Conservation (phyloP, 2,888 invertebrate genomes). For the Craniophora ligustri region DNA sequence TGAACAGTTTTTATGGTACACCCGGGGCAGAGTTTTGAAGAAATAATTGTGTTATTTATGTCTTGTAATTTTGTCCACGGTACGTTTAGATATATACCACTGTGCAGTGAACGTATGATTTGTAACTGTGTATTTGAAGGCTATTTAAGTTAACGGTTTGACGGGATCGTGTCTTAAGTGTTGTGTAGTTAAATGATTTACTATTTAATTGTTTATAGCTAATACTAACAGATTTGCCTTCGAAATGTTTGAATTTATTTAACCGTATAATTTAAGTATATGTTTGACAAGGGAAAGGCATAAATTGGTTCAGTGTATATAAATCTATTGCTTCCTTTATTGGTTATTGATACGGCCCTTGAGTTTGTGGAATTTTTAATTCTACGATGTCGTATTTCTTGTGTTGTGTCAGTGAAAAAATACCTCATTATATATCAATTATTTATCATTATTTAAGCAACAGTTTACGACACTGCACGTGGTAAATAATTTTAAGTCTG, state of each 20-base stretch:
- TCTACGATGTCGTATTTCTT: not conserved
- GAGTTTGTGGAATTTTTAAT: slow-evolving; percentile 21
- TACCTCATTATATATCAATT: no score
- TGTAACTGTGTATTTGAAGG: slow-evolving; percentile 53
- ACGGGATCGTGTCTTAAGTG: slow-evolving; percentile 43
- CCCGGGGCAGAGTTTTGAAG: slow-evolving; percentile 55
- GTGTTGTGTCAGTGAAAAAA: not conserved
- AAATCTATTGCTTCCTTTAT: slow-evolving; percentile 20
- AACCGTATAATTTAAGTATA: slow-evolving; percentile 2
- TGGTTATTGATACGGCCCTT: slow-evolving; percentile 7
- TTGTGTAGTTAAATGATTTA: slow-evolving; percentile 42
- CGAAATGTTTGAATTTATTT: slow-evolving; percentile 27
- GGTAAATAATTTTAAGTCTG: no score
- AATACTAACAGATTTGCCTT: slow-evolving; percentile 34
- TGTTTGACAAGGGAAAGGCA: slow-evolving; percentile 10
- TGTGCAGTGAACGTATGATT: slow-evolving; percentile 62
- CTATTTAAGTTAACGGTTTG: slow-evolving; percentile 44
- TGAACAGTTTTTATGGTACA: slow-evolving; percentile 70
- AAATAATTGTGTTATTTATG: slow-evolving; percentile 78
- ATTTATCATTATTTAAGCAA: not conserved
- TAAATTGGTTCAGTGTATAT: not conserved
- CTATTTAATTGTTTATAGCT: slow-evolving; percentile 44
- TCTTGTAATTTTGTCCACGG: slow-evolving; percentile 72
- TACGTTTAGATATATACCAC: slow-evolving; percentile 58
- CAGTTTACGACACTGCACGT: no score